A percentile compares a stretch with the other conserved stretches of the same genome.
phyloP scores from a whole-genome alignment of 2,888 invertebrate genomes.

The Drosophila phalerata region DNA sequence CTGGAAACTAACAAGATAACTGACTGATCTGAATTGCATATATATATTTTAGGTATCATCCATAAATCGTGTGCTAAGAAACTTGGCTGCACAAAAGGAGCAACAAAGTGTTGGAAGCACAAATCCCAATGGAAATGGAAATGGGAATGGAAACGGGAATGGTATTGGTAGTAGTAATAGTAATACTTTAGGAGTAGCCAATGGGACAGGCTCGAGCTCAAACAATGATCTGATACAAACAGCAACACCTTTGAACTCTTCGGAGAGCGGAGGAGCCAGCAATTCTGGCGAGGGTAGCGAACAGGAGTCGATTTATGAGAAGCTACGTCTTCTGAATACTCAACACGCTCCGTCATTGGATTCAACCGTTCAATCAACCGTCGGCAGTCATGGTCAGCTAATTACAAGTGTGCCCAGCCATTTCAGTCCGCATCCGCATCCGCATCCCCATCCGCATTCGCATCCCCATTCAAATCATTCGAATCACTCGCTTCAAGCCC shows the following conservation, averaged over 20 bases:
- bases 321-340: conserved; percentile 82
- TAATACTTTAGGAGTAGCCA: conserved; percentile 12
- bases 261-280: conserved; percentile 78
- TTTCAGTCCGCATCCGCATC: conserved; percentile 45
- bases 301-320: conserved; percentile 82
- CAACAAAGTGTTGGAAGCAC: conserved; percentile 69
- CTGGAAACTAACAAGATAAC: background rate
- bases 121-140: conserved; percentile 27
- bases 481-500: conserved; percentile 37
- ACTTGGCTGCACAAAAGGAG: conserved; percentile 97
- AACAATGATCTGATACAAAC: conserved; percentile 68
- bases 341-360: conserved; percentile 59
- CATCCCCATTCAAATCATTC: conserved; percentile 21
- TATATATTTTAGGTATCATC: conserved; percentile 81
- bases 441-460: too few species aligned
- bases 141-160: conserved; percentile 36
- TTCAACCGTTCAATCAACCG: background rate
- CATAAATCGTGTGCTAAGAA: conserved; percentile 98
- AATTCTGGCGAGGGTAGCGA: conserved; percentile 74
- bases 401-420: conserved; percentile 51
- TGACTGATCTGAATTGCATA: background rate
- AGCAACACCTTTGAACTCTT: conserved; percentile 82
- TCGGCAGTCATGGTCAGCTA: conserved; percentile 57
- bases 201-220: conserved; percentile 10
- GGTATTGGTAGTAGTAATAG: conserved; percentile 18